Base-by-base conservation (phyloP, 2,797 vertebrate species). In the Anguilla pacifica region DNA sequence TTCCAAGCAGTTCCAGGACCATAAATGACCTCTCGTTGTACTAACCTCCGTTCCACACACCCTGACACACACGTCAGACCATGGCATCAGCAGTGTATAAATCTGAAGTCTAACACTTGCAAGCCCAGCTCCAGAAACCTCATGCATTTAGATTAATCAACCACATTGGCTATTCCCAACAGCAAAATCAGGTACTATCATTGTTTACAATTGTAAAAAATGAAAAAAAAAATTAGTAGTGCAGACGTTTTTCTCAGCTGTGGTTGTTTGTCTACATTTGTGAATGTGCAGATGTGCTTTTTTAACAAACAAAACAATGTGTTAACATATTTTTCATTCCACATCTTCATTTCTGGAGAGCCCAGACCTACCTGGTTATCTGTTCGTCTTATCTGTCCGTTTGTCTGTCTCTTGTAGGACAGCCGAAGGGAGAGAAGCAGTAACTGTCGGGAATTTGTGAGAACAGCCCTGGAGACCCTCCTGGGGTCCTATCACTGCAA, bases 381-480 rank as follows among this genome's bases (percentile, higher is more conserved):
- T 13, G 39, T 31, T 93, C 89, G 28, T 94, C 25, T 74, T 74
- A 93, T 95, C 91, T 93, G 86, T 93, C 91, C 92, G 19, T 92
- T n/a, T 87, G 70, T 77, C 59, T 90, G 85, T 53, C 86, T 89
- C 67, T 92, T n/a, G 90, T 95, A 96, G 97, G 96, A 97, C 96
- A 96, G 96, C 96, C 93, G 94, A 96, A 96, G 96, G 95, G 95
- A 96, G 96, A 96, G 97, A 96, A 97, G 95, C 96, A 96, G 89
- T 97, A 96, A 96, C 91, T 97, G 97, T 94, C 96, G 96, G 93
- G 95, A 94, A 0, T 96, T 96, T 82, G 95, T 97, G 90, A 96
- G 96, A 92, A 95, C 96, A 95, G 96, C 96, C 89, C 92, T 97
- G 94, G 95, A 97, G 93, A 97, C 95, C 35, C 91, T 96, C 89